These are phyloP conservation scores for Pogonomyrmex californicus DNA, from an alignment of 1,140 invertebrate genomes.

Conservation along the genomic window DNA sequence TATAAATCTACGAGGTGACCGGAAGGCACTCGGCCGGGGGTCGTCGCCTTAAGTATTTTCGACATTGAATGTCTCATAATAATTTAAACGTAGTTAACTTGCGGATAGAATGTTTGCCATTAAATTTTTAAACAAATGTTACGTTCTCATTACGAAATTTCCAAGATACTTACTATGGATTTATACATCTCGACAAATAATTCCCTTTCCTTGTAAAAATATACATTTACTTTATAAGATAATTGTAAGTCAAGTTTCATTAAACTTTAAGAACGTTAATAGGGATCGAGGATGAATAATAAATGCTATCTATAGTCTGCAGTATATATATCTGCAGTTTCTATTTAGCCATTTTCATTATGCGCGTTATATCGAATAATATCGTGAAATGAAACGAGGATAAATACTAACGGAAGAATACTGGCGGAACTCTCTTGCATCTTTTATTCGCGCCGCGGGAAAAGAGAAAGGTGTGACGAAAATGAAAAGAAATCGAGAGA, in stretches of 20 bases:
- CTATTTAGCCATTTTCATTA: not conserved
- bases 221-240: not conserved
- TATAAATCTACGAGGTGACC: conserved; percentile 31
- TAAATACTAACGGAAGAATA: not conserved
- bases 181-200: not conserved
- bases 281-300: not conserved
- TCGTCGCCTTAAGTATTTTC: conserved; percentile 9
- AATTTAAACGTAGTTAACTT: not conserved
- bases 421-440: not conserved
- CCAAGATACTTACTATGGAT: not conserved
- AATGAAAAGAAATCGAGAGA: conserved; percentile 1
- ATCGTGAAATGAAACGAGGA: not conserved
- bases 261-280: not conserved
- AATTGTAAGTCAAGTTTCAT: not conserved
- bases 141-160: not conserved
- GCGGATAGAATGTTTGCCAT: not conserved
- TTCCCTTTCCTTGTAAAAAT: not conserved
- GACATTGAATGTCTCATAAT: not conserved
- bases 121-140: not conserved
- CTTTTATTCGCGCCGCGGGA: conserved; percentile 36
- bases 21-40: not conserved
- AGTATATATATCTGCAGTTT: not conserved
- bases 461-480: conserved; percentile 25
- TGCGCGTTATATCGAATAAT: not conserved
- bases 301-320: not conserved